Evolutionary conservation across 2,888 invertebrate species (phyloP), one percentile per base, ranked within the genome.

Genomic region (Cryptocephalus moraei): DNA sequence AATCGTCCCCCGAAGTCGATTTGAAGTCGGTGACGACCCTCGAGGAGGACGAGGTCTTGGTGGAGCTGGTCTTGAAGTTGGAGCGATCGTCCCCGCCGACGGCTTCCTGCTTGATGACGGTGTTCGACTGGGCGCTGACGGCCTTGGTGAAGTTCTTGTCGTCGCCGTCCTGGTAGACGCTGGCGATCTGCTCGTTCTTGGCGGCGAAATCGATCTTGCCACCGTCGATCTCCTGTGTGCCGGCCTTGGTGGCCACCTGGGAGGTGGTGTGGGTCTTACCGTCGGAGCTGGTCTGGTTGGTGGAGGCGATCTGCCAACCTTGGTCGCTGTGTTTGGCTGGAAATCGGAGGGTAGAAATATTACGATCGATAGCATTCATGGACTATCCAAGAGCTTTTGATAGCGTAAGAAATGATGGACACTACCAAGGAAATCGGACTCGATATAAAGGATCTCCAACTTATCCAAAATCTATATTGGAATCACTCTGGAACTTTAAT

Each of bases 241-340:
- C 84, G 32, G 55, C 47, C 51, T 82, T 81, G 55, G 80, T 78
- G 34, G 84, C 83, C 47, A 77, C 60, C 22, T 79, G 76, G 49
- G 77, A 74, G 41, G 76, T 75, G 41, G 78, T 75, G 53, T 76
- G 77, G 4, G 78, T 80, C 60, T 78, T 79, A 1, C 84, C 84
- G 61, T 82, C 83, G 49, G 78, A 75, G 39, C 77, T 79, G 2
- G 74, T 75, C 64, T 75, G 78, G 51, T 80, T 77, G 47, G 79
- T 78, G 8, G 80, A 76, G 56, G 79, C 76, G 41, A 83, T 78
- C 62, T 79, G 80, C 84, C 84, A 84, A 43, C 82, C 83, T 49
- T 66, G 62, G 50, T 66, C 63, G 40, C 78, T 77, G 52, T 77
- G 73, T 70, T 56, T 74, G 69, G 53, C 61, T 62, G 43, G 32